These are phyloP conservation scores for Ormyrus labotus DNA, from an alignment of 2,888 invertebrate genomes.

Conservation along the genomic window DNA sequence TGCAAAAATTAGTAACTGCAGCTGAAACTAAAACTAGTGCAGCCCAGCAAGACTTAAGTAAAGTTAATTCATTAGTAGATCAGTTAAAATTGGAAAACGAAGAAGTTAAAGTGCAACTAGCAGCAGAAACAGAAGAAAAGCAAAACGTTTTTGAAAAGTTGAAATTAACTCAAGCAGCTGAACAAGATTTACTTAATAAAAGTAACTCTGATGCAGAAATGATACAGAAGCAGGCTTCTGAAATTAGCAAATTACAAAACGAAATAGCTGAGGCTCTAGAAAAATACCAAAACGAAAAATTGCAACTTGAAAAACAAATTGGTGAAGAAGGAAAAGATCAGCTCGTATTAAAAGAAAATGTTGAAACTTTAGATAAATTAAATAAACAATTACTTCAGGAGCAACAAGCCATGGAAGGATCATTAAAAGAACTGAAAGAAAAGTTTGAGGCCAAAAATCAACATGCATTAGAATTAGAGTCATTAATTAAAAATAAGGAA, in stretches of 20 bases:
- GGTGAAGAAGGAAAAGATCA: conserved; percentile 21
- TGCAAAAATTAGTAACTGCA: conserved; percentile 63
- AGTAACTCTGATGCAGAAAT: conserved; percentile 76
- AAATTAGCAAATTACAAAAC: conserved; percentile 67
- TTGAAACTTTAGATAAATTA: conserved; percentile 47
- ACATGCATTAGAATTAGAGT: conserved; percentile 47
- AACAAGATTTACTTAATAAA: conserved; percentile 60
- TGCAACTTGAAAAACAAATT: conserved; percentile 49
- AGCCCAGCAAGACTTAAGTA: conserved; percentile 60
- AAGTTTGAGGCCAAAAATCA: conserved; percentile 53
- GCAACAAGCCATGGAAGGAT: conserved; percentile 42
- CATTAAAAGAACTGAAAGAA: conserved; percentile 57
- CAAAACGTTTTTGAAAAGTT: conserved; percentile 58
- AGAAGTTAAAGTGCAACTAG: conserved; percentile 60
- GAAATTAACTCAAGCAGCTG: conserved; percentile 57
- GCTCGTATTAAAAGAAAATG: conserved; percentile 38
- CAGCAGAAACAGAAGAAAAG: conserved; percentile 59
- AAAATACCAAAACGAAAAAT: conserved; percentile 61
- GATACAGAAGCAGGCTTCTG: conserved; percentile 75
- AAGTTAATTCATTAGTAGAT: conserved; percentile 57
- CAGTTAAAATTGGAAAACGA: conserved; percentile 62
- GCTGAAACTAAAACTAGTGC: conserved; percentile 62
- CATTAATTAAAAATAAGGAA: conserved; percentile 55
- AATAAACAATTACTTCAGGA: conserved; percentile 53
- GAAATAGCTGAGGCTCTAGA: conserved; percentile 71